Evolutionary conservation across 2,888 invertebrate species (phyloP).

Genomic region (Pherbina coryleti): DNA sequence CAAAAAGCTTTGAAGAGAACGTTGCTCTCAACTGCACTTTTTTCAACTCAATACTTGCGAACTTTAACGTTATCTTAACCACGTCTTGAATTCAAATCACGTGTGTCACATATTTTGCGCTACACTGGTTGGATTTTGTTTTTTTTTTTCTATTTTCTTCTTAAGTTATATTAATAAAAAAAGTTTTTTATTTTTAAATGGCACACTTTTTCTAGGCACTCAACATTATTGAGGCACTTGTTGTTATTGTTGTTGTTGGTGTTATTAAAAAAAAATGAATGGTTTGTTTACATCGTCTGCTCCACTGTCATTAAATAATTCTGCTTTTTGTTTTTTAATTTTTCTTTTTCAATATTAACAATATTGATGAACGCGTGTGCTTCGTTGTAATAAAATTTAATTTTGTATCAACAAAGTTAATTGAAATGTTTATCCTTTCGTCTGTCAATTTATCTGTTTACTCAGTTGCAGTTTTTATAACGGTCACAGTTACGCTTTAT

Average conservation of each 20-base stretch:
- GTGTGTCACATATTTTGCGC: slow-evolving; percentile 25
- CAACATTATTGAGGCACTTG: background rate
- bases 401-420: slow-evolving; percentile 11
- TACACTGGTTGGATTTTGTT: background rate
- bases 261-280: background rate
- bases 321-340: background rate
- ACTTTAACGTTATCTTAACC: background rate
- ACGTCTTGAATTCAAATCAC: slow-evolving; percentile 25
- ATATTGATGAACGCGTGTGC: background rate
- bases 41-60: background rate
- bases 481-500: background rate
- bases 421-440: slow-evolving; percentile 17
- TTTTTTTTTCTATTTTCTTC: background rate
- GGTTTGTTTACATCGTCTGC: too few species aligned
- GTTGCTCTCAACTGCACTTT: background rate
- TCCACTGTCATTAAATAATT: background rate
- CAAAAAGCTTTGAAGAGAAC: background rate
- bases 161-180: slow-evolving; percentile 22
- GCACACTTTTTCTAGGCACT: background rate
- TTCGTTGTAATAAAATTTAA: background rate
- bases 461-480: too few species aligned
- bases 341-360: background rate
- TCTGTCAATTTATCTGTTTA: background rate
- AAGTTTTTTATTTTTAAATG: background rate
- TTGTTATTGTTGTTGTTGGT: background rate